Evolutionary conservation across 2,888 invertebrate genomes (phyloP), one percentile per base, ranked within the genome.

Genomic region (Lasius platythorax): DNA sequence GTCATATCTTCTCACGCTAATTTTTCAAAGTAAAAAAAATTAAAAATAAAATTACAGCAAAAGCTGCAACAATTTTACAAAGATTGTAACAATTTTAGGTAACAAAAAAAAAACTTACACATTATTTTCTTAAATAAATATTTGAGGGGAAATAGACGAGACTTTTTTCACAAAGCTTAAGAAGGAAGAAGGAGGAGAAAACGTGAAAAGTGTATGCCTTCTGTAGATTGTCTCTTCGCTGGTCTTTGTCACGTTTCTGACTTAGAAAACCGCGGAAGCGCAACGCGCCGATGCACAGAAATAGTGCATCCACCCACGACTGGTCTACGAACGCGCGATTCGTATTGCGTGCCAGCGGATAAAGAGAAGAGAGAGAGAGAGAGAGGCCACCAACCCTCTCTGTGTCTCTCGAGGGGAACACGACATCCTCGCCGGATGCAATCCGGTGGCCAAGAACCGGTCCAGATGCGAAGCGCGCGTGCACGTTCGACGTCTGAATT

Each of bases 401-500:
- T 11, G 30, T 68, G n/a, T 40, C 67, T 23, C n/a, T 53, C 50
- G n/a, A 53, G 50, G 43, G 68, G 56, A 9, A 73, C 6, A 40
- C 76, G 40, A 56, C 53, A 53, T 68, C 78, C 30, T n/a, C 78
- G 68, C 78, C 68, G 68, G 56, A 53, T 67, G 50, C n/a, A 23
- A 63, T 28, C 37, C 43, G 64, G 18, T 37, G 37, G 37, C 37
- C 46, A 66, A 82, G 83, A 89, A 89, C 88, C 88, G 88, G 88
- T 89, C 89, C 89, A 82, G 81, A 84, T 67, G 81, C 73, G 75
- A 37, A 67, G 88, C 75, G 86, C 33, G 33, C 67, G 67, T 43
- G 15, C 63, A 28, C 63, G 75, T 72, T 82, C 68, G 78, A 84
- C 74, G 23, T 23, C 23, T 23, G 23, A 23, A 23, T 23, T 23